Evolutionary conservation across 2,797 vertebrate species (phyloP).

Genomic region (Morus bassanus): DNA sequence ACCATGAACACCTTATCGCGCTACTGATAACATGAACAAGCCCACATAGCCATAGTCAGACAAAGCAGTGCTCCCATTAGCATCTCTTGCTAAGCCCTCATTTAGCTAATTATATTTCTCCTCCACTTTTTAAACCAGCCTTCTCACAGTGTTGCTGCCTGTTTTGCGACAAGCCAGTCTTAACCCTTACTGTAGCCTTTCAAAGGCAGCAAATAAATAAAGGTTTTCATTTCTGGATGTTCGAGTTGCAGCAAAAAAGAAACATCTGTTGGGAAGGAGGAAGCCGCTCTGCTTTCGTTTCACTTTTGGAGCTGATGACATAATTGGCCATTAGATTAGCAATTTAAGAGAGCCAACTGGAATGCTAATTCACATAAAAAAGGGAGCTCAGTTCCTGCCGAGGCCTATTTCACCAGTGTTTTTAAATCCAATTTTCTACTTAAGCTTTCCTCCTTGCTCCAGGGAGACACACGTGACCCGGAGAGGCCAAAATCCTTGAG

Average conservation of each 20-base stretch:
- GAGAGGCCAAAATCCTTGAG: not conserved
- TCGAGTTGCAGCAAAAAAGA: not conserved
- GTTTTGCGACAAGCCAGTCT: not conserved
- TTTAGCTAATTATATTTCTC: not conserved
- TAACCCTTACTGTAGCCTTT: not conserved
- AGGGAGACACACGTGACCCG: not conserved
- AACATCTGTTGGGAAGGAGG: conserved; percentile 31
- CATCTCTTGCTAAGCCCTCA: conserved; percentile 1
- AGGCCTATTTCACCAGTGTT: not conserved
- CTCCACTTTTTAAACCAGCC: not conserved
- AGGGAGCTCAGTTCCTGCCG: not conserved
- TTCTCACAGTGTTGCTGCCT: not conserved
- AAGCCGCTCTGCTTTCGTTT: not conserved
- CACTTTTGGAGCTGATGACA: conserved; percentile 11
- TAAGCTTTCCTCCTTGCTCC: not conserved
- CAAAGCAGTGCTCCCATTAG: not conserved
- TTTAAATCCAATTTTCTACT: not conserved
- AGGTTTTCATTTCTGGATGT: not conserved
- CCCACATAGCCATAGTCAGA: not conserved
- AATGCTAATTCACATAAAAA: conserved; percentile 27
- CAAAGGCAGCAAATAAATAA: not conserved
- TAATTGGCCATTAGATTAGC: conserved; percentile 7
- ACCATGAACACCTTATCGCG: not conserved
- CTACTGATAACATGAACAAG: not conserved
- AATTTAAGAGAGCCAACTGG: conserved; percentile 8